phyloP scores from a whole-genome alignment of 2,113 vertebrate species.

The Thamnaconus septentrionalis region DNA sequence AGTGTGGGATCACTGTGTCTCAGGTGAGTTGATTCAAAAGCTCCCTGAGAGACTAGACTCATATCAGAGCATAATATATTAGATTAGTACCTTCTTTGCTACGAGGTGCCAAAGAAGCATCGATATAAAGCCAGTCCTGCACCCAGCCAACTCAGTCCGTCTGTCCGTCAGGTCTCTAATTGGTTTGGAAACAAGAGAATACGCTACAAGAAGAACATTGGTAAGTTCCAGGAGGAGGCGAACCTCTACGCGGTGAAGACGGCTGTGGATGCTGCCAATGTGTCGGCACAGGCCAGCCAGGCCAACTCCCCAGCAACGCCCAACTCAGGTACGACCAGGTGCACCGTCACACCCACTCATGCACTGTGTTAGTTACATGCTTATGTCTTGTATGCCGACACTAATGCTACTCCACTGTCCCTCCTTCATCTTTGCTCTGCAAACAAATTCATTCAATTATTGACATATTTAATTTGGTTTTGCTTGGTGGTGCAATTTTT shows the following conservation, averaged over 20 bases:
- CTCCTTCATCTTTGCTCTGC: too few species aligned
- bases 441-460: neutral
- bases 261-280: constrained; percentile 80
- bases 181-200: constrained; percentile 95
- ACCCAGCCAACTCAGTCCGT: neutral
- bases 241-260: constrained; percentile 87
- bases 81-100: neutral
- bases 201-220: constrained; percentile 91
- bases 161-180: constrained; percentile 83
- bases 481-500: neutral
- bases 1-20: constrained; percentile 87
- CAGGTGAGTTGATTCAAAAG: constrained; percentile 74
- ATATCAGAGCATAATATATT: too few species aligned
- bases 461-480: constrained; percentile 4
- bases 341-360: constrained; percentile 10
- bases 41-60: neutral
- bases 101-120: neutral
- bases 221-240: constrained; percentile 90
- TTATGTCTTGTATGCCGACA: too few species aligned
- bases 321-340: constrained; percentile 77
- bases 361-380: neutral
- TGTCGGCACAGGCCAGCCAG: constrained; percentile 82
- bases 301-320: constrained; percentile 84
- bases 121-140: neutral
- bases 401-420: too few species aligned